Evolutionary conservation across 2,797 vertebrate genomes (phyloP).

Genomic region (Sebastes minor): DNA sequence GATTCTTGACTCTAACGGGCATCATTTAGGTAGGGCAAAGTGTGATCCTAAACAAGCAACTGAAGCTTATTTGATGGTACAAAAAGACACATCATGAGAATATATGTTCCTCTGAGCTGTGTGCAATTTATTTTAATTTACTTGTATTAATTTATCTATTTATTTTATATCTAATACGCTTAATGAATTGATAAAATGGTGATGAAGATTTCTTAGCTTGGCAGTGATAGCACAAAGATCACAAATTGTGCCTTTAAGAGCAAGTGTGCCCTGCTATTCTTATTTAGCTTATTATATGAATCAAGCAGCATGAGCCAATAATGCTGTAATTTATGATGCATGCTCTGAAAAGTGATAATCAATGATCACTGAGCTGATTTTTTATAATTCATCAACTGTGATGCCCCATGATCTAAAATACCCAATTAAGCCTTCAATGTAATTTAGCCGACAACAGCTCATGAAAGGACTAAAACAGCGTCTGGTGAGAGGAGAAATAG

Average conservation of each 20-base stretch:
- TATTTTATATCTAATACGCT: not conserved
- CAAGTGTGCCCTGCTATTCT: not conserved
- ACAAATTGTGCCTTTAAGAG: not conserved
- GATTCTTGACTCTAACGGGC: not conserved
- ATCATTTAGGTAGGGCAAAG: not conserved
- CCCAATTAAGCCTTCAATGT: constrained; percentile 69
- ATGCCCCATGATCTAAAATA: constrained; percentile 63
- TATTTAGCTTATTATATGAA: constrained; percentile 42
- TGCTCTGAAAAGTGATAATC: constrained; percentile 61
- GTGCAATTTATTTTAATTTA: not conserved
- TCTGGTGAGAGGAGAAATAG: constrained; percentile 60
- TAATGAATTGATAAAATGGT: not conserved
- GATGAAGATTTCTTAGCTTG: not conserved
- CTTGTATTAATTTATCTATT: not conserved
- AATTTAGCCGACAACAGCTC: constrained; percentile 66
- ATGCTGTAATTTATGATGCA: constrained; percentile 55
- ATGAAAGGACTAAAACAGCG: constrained; percentile 63
- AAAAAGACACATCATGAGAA: not conserved
- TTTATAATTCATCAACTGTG: constrained; percentile 58
- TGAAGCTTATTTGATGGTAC: not conserved
- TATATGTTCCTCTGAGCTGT: not conserved
- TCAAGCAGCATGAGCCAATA: constrained; percentile 41
- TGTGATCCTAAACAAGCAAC: not conserved
- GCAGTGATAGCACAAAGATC: not conserved
- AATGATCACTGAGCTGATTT: constrained; percentile 71